Evolutionary conservation across 2,113 vertebrate species (phyloP), one percentile per base, ranked within the genome.

Genomic region (Burhinus bistriatus): DNA sequence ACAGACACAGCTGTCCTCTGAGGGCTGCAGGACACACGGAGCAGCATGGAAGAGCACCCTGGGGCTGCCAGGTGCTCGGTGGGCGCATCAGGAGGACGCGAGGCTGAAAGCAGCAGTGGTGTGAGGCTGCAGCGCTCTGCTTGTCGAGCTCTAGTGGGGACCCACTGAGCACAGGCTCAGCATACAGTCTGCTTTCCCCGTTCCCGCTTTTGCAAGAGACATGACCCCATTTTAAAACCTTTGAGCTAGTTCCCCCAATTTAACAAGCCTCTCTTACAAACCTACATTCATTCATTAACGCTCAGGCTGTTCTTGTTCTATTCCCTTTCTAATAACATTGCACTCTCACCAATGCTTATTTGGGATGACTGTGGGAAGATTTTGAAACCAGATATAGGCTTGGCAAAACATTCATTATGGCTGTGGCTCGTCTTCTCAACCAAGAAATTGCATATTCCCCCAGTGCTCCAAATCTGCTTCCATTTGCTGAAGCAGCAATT

Each of bases 401-500:
- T 76, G 90, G 91, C 91, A 82, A 95, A 96, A 69, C 57, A 75
- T 23, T 96, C 84, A 82, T 96, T 69, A 85, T 8, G 84, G 79
- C 94, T 36, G 70, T 71, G 91, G 91, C 90, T 95, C 91, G 64
- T 94, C 90, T 58, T 42, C 81, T 64, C 89, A 25, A 25, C n/a
- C 81, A 47, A 89, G 89, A 64, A 85, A 76, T 4, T 76, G 87
- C 84, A 17, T 32, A n/a, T 93, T 96, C 78, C 89, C 87, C 61
- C 61, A 10, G 81, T 68, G 93, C 93, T 78, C 91, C 83, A 52
- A 44, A 82, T 89, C 96, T 76, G 87, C 91, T 64, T 9, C 87
- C 83, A 27, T 91, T 87, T 91, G 95, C 95, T 96, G 96, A 93
- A 38, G 57, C 93, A 96, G 96, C 95, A 79, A 4, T 71, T 81